Evolutionary conservation across 1,140 invertebrate species (phyloP).

Genomic region (Drosophila navojoa): DNA sequence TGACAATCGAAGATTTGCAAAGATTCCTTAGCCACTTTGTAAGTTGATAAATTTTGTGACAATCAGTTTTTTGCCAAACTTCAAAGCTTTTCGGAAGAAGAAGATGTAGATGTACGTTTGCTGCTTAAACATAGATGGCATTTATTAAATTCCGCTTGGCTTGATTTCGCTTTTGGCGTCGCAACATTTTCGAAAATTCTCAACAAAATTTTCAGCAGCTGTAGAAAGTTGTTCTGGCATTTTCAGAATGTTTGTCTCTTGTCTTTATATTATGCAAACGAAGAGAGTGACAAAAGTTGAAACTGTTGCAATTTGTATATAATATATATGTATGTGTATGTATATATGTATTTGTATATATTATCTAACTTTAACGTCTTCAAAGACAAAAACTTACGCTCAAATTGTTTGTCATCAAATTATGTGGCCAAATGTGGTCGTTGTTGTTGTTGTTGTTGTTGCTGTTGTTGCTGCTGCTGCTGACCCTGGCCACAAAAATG

Average conservation of each 20-base stretch:
- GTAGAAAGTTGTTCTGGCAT: slow-evolving; percentile 63
- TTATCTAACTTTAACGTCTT: slow-evolving; percentile 52
- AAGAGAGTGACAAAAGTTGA: slow-evolving; percentile 24
- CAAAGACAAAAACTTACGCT: slow-evolving; percentile 63
- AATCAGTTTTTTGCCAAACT: slow-evolving; percentile 40
- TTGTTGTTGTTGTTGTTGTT: slow-evolving; percentile 35
- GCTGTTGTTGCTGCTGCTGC: slow-evolving; percentile 6
- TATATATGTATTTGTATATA: neutral
- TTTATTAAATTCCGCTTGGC: slow-evolving; percentile 73
- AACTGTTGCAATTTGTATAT: slow-evolving; percentile 20
- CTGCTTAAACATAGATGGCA: slow-evolving; percentile 30
- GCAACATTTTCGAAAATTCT: slow-evolving; percentile 53
- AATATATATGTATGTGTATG: neutral
- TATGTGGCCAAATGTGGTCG: slow-evolving; percentile 52
- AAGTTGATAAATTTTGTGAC: slow-evolving; percentile 29
- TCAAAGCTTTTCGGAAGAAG: slow-evolving; percentile 61
- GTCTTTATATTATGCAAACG: slow-evolving; percentile 41
- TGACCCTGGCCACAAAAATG: slow-evolving; percentile 52
- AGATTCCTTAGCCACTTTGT: slow-evolving; percentile 5
- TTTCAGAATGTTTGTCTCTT: slow-evolving; percentile 59
- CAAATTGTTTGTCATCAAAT: slow-evolving; percentile 81
- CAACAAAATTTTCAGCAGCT: slow-evolving; percentile 44
- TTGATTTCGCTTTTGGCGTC: slow-evolving; percentile 13
- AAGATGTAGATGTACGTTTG: slow-evolving; percentile 33
- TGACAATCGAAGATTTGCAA: slow-evolving; percentile 12